Evolutionary conservation across 30 jellyfish, hydroid and myxozoan species (phyloP).

Genomic region (Hydractinia symbiolongicarpus): DNA sequence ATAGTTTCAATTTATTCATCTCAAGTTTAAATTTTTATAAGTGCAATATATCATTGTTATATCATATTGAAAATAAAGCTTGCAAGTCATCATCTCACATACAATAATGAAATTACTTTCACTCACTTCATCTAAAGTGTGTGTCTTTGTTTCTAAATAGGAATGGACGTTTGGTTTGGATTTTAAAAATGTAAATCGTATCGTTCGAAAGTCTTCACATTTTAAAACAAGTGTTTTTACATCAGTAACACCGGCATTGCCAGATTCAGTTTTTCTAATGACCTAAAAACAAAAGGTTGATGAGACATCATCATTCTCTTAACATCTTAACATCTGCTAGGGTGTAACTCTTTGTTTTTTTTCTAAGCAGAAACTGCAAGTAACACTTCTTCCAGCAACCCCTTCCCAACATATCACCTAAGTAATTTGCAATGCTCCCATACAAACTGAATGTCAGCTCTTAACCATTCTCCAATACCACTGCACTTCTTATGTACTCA

Average conservation of each 20-base stretch:
- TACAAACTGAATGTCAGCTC: no score
- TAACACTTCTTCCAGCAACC: no score
- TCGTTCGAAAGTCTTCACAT: slow-evolving; percentile 83
- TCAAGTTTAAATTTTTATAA: no score
- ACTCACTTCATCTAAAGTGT: slow-evolving; percentile 36
- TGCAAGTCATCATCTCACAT: neutral
- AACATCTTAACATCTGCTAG: no score
- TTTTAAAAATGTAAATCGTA: slow-evolving; percentile 74
- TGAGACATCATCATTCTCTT: no score
- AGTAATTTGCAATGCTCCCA: no score
- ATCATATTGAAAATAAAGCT: neutral
- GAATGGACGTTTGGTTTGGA: slow-evolving; percentile 40
- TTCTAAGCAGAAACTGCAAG: no score
- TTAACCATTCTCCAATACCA: no score
- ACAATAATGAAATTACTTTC: neutral
- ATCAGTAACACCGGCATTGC: slow-evolving; percentile 81
- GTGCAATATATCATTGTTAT: neutral
- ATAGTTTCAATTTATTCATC: no score
- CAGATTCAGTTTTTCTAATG: slow-evolving; percentile 80
- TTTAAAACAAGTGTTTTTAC: slow-evolving; percentile 67
- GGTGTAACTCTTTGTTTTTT: no score
- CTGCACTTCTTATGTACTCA: no score
- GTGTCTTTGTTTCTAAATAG: slow-evolving; percentile 33
- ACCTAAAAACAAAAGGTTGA: slow-evolving; percentile 35
- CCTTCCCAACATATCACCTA: no score